These are phyloP conservation scores for Rhagoletis pomonella DNA, from an alignment of 1,140 invertebrate genomes.

Conservation along the genomic window DNA sequence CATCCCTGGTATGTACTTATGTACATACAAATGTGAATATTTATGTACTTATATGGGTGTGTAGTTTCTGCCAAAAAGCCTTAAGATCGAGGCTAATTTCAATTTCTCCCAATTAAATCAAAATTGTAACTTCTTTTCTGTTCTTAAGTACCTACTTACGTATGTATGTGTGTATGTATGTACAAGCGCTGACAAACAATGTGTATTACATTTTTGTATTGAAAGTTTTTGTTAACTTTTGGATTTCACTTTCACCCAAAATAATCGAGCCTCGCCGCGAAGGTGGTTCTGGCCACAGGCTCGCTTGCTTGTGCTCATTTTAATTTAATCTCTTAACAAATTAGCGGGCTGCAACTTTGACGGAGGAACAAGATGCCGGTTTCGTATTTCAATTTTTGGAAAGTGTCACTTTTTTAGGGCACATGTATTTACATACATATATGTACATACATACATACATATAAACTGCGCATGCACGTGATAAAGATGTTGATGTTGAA, in stretches of 20 bases:
- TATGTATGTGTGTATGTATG: background rate
- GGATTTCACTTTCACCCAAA: slow-evolving; percentile 42
- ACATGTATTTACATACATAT: background rate
- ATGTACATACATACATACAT: background rate
- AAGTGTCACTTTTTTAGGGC: slow-evolving; percentile 41
- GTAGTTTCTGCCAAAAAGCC: background rate
- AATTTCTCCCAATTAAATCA: slow-evolving; percentile 38
- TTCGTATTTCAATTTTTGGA: slow-evolving; percentile 1
- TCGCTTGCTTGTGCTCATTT: slow-evolving; percentile 28
- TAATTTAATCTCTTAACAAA: slow-evolving; percentile 13
- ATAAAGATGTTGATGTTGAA: slow-evolving; percentile 28
- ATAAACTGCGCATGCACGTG: slow-evolving; percentile 20
- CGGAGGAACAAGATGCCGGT: background rate
- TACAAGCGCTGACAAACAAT: too few species aligned
- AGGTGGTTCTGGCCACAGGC: background rate
- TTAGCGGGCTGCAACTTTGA: slow-evolving; percentile 27
- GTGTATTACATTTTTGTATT: background rate
- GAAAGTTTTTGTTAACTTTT: background rate
- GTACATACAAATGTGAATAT: background rate
- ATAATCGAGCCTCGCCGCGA: background rate
- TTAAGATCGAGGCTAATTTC: background rate
- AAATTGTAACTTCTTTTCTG: slow-evolving; percentile 21
- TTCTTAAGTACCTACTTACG: slow-evolving; percentile 12
- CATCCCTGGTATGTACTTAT: too few species aligned
- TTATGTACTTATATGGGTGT: background rate